Evolutionary conservation across 1,140 invertebrate species (phyloP), one percentile per base, ranked within the genome.

Genomic region (Diabrotica virgifera): DNA sequence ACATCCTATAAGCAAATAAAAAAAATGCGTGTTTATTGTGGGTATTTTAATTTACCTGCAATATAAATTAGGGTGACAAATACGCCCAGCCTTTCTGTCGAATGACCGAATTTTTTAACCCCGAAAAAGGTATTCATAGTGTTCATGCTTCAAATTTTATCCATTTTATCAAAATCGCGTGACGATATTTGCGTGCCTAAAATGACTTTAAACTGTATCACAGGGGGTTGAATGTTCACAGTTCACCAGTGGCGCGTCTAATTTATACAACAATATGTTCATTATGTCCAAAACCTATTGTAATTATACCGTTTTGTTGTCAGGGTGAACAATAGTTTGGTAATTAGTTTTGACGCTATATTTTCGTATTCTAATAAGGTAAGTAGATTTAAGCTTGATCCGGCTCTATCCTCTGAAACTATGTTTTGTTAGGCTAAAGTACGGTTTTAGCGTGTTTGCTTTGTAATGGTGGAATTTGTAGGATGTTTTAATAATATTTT

Each of bases 161-260:
- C 59, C 59, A 60, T 60, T 60, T 38, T 52, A 60, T 60, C 59
- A 52, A 10, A 36, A 51, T 60, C 46, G 59, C 59, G 59, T 60
- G 59, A 36, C 13, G 46, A 51, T 38, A 60, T 60, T 60, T 60
- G 59, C 59, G 59, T 60, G 59, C 14, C 46, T 36, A 14, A 60
- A 60, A 60, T 60, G 59, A 60, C 59, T 60, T 4, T 50, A 36
- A 60, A 52, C 59, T 60, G 40, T 38, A 40, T 60, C 59, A 60
- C 59, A 60, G 59, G 14, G 12, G 40, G 38, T n/a, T 8, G 59
- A 36, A 52, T 60, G 40, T 51, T 60, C 59, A 52, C 59, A 60
- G 58, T 51, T 50, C 24, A 36, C 58, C 58, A 59, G 59, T 60
- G 50, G 59, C 59, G 59, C 50, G 50, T 14, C 14, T 12, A 51